phyloP scores from a whole-genome alignment of 2,113 vertebrate genomes.

The Taurulus bubalis region DNA sequence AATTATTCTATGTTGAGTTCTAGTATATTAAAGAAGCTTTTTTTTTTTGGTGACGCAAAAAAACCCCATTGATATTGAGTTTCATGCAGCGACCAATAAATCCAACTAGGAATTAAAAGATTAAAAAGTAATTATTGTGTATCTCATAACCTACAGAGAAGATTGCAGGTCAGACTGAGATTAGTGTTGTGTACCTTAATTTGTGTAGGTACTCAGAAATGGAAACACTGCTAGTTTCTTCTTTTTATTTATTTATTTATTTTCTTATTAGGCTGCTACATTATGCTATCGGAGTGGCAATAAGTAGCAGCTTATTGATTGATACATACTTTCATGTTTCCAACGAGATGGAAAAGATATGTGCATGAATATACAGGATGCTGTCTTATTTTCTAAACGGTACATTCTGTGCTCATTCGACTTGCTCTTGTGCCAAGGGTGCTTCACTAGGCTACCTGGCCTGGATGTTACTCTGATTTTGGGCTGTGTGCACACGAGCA shows the following conservation, averaged over 20 bases:
- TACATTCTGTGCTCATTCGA: constrained; percentile 4
- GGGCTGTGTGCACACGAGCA: background rate
- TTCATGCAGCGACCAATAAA: background rate
- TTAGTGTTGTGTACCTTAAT: constrained; percentile 29
- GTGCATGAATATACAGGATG: background rate
- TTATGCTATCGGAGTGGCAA: background rate
- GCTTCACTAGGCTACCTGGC: background rate
- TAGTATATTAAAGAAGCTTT: constrained; percentile 1
- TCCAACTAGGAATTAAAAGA: constrained; percentile 35
- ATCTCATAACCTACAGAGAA: constrained; percentile 24
- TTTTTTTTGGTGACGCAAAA: background rate
- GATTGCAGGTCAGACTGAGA: constrained; percentile 23
- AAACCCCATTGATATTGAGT: constrained; percentile 9
- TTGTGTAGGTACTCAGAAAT: background rate
- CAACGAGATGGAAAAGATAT: constrained; percentile 26
- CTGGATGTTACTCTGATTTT: constrained; percentile 1
- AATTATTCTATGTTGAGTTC: background rate
- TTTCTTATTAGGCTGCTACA: constrained; percentile 4
- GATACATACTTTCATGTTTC: constrained; percentile 19
- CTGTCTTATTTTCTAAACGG: constrained; percentile 1
- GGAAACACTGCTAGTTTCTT: constrained; percentile 13
- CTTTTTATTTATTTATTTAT: constrained; percentile 10
- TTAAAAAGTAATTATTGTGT: constrained; percentile 40
- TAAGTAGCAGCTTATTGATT: constrained; percentile 32
- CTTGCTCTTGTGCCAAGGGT: background rate